Base-by-base conservation (phyloP, 2,888 invertebrate species). In the Pachliopta kotzebuea region DNA sequence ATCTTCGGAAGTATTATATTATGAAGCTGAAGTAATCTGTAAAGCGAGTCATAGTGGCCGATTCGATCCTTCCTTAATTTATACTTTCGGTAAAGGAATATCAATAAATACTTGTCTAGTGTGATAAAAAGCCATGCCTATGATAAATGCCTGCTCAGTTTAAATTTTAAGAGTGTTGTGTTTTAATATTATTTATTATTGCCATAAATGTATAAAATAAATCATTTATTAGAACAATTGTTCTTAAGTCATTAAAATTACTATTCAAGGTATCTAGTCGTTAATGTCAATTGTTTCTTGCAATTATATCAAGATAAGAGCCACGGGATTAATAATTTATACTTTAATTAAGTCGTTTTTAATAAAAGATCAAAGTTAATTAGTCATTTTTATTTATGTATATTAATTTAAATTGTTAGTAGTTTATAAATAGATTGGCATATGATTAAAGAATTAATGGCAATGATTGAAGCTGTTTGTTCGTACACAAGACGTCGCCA, bases 401-500 rank as follows among this genome's bases (percentile, higher is more conserved):
- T 1, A 9, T 18, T 18, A 2, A 42, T 18, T 42, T 3, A 7
- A 18, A 1, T 18, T 45, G 18, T 45, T 45, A n/a, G 14, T 45
- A 6, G n/a, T 54, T n/a, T 54, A 54, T 23, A 26, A 54, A 54
- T 54, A 54, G 26, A 24, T 57, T 24, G 18, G 20, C 45, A 11
- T 45, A 17, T 49, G 20, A 45, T 45, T n/a, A 45, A 45, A n/a
- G 45, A 45, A 45, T 37, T n/a, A 45, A n/a, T 18, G 45, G 45
- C n/a, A 45, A 45, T 4, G 45, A 45, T 45, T 45, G n/a, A n/a
- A 18, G n/a, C 4, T 45, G 18, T 45, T 45, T 42, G 17, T 14
- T 14, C 17, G 14, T 42, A 18, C 17, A 42, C 42, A 14, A 42
- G 17, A 42, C 42, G 18, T 42, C 42, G 42, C 42, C 18, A 42